These are phyloP conservation scores for Gallinago media DNA, from an alignment of 2,113 vertebrate species.

Conservation along the genomic window DNA sequence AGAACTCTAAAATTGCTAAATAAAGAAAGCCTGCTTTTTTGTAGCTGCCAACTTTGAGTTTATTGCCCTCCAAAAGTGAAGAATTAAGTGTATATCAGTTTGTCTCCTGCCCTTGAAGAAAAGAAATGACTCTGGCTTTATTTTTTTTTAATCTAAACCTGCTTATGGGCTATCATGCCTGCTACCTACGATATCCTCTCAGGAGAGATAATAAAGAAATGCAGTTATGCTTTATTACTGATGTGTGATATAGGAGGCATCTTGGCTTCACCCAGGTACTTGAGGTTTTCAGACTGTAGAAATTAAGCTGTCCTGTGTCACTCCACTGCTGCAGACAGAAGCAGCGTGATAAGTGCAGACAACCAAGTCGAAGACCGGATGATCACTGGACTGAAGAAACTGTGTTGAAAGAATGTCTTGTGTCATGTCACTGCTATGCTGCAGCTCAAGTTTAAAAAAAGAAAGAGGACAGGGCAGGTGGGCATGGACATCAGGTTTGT, in stretches of 20 bases:
- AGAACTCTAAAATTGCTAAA: slow-evolving; percentile 18
- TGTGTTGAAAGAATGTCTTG: neutral
- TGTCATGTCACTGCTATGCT: neutral
- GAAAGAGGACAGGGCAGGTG: neutral
- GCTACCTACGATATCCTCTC: neutral
- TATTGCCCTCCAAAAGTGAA: neutral
- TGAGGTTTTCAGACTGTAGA: neutral
- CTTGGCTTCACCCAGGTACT: neutral
- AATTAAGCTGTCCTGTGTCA: neutral
- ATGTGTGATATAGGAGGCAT: neutral
- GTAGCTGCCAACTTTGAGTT: neutral
- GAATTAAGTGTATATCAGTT: neutral
- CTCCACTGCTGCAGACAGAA: neutral
- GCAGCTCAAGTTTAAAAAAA: neutral
- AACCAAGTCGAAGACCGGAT: fast-evolving
- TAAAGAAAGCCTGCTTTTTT: neutral
- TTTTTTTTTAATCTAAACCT: neutral
- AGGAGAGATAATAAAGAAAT: neutral
- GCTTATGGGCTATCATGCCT: neutral
- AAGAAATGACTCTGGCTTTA: neutral
- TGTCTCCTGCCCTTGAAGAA: neutral
- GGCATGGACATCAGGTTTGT: fast-evolving
- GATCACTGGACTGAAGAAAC: neutral
- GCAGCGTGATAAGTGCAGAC: neutral
- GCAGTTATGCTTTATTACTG: neutral